Percentiles rank a stretch among this genome's conserved stretches.
Evolutionary conservation across 2,888 invertebrate genomes (phyloP).

Genomic region (Boloria selene): DNA sequence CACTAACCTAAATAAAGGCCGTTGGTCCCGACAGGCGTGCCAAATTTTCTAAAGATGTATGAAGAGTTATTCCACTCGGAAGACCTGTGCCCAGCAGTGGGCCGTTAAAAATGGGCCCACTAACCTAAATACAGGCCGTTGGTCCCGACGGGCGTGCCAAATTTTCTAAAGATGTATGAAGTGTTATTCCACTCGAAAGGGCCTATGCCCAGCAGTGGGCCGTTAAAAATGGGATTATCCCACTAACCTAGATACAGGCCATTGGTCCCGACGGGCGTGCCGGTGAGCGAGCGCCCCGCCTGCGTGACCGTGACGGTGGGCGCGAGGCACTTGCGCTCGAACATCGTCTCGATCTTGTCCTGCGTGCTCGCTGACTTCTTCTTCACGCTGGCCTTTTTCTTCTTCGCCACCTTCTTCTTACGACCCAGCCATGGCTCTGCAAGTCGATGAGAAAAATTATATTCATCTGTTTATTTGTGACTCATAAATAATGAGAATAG

Average conservation of each 20-base stretch:
- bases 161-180: no score
- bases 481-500: no score
- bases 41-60: constrained; percentile 33
- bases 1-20: constrained; percentile 64
- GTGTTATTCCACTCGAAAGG: no score
- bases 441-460: no score
- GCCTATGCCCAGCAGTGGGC: no score
- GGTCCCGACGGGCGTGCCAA: constrained; percentile 68
- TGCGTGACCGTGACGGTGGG: constrained; percentile 20
- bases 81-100: no score
- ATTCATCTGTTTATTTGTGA: no score
- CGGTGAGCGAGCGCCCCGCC: constrained; percentile 42
- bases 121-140: constrained; percentile 70
- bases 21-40: constrained; percentile 76
- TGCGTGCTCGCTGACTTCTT: constrained; percentile 87
- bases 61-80: no score
- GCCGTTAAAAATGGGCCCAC: neutral
- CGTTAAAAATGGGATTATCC: no score
- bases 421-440: constrained; percentile 90
- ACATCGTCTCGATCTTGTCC: constrained; percentile 89
- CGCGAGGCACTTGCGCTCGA: constrained; percentile 75
- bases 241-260: constrained; percentile 64
- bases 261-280: constrained; percentile 76
- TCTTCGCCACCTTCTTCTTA: constrained; percentile 85
- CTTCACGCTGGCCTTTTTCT: constrained; percentile 79